These are phyloP conservation scores for Microhierax caerulescens DNA, from an alignment of 2,797 vertebrate genomes.

Conservation along the genomic window DNA sequence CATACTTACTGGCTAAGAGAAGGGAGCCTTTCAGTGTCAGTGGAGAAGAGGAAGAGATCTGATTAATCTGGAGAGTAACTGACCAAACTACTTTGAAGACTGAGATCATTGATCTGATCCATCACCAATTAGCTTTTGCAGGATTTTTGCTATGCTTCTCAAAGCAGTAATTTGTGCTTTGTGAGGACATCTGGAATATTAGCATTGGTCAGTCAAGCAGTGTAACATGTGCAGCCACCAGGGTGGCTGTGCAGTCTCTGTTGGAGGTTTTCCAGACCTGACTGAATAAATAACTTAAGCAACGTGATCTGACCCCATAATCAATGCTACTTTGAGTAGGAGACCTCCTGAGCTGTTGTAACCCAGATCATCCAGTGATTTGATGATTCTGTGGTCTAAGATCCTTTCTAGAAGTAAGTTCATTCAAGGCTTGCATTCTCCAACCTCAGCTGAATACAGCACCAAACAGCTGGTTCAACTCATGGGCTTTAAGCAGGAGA, in stretches of 20 bases:
- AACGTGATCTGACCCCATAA: neutral
- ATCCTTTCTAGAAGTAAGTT: neutral
- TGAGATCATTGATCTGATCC: neutral
- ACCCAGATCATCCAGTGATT: neutral
- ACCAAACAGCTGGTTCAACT: neutral
- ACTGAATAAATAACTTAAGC: neutral
- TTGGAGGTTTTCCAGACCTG: neutral
- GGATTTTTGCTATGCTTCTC: neutral
- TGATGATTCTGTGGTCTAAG: neutral
- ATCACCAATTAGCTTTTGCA: neutral
- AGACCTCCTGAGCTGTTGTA: neutral
- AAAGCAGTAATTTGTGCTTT: neutral
- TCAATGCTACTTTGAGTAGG: fast-evolving
- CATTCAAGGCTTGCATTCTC: neutral
- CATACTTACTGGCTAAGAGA: neutral
- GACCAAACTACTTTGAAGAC: neutral
- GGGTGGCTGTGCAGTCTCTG: neutral
- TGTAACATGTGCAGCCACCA: neutral
- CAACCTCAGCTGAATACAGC: neutral
- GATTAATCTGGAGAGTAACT: neutral
- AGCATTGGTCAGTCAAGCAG: neutral
- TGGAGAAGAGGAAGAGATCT: neutral
- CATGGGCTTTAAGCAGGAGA: neutral
- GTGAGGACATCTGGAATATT: neutral
- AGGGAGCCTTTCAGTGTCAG: neutral